phyloP scores from a whole-genome alignment of 2,797 vertebrate genomes.

The Falco novaeseelandiae region DNA sequence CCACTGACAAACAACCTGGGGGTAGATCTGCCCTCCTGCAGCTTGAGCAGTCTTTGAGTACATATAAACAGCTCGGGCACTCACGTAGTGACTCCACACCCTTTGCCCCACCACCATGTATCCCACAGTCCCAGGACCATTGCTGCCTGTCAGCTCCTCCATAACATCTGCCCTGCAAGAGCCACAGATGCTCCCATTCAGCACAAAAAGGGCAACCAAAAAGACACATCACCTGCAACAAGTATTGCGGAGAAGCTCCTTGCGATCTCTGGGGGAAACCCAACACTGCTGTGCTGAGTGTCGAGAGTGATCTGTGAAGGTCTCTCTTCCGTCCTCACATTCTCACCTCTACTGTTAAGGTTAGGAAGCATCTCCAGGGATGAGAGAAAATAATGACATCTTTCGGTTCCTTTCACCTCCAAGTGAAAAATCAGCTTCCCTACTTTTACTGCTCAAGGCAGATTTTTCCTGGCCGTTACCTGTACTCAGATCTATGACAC shows the following conservation, averaged over 20 bases:
- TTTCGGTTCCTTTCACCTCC: neutral
- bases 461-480: slow-evolving; percentile 1
- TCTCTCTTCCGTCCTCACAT: neutral
- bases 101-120: neutral
- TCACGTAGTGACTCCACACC: neutral
- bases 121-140: neutral
- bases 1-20: neutral
- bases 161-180: neutral
- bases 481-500: neutral
- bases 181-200: neutral
- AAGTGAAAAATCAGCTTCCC: neutral
- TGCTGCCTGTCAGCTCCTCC: neutral
- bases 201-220: neutral
- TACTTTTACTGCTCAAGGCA: neutral
- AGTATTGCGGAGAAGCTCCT: neutral
- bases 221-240: neutral
- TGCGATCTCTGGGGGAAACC: neutral
- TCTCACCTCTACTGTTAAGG: neutral
- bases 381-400: neutral
- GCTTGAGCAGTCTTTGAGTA: neutral
- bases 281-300: neutral
- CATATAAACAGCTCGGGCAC: neutral
- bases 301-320: neutral
- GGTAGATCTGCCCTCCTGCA: neutral
- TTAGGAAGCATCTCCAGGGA: neutral